These are phyloP conservation scores for Plebejus argus DNA, from an alignment of 2,888 invertebrate species.

Conservation along the genomic window DNA sequence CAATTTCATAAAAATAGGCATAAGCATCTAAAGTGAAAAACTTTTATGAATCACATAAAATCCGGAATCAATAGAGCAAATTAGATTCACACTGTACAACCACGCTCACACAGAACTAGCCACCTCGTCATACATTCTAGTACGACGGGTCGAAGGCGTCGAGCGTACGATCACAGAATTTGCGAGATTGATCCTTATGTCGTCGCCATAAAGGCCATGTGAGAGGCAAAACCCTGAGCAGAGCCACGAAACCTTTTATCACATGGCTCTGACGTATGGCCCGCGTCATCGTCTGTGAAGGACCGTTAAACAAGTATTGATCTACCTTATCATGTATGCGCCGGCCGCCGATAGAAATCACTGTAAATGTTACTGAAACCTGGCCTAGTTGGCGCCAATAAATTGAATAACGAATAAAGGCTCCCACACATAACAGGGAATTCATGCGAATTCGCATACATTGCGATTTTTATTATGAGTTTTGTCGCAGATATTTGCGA, in stretches of 20 bases:
- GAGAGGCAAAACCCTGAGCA: neutral
- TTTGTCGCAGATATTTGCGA: too few species aligned
- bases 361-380: neutral
- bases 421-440: too few species aligned
- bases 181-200: neutral
- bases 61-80: neutral
- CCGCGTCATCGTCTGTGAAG: constrained; percentile 18
- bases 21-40: neutral
- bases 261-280: neutral
- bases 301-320: constrained; percentile 28
- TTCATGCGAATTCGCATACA: too few species aligned
- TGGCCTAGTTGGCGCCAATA: neutral
- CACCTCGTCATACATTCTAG: neutral
- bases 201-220: neutral
- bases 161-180: neutral
- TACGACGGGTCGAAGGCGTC: neutral
- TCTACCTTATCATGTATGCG: constrained; percentile 19
- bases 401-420: neutral
- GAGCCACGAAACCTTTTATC: neutral
- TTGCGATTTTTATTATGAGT: too few species aligned
- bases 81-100: neutral
- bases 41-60: neutral
- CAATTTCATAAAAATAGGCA: neutral
- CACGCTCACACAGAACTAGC: neutral
- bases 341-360: neutral